These are phyloP conservation scores for Alexandromys fortis DNA, from an alignment of 2,113 vertebrate genomes.

Conservation along the genomic window DNA sequence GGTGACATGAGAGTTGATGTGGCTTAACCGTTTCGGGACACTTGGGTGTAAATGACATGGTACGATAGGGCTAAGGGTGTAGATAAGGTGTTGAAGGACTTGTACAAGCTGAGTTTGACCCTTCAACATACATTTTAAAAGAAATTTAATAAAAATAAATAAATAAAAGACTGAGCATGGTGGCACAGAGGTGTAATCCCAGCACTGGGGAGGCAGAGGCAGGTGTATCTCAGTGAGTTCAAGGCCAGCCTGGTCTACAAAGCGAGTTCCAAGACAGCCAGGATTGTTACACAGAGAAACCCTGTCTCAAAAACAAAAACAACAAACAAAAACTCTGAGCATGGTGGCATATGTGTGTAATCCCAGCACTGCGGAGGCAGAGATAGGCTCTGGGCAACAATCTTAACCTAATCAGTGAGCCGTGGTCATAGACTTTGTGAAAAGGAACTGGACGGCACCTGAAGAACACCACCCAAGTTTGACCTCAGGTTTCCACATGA, in stretches of 20 bases:
- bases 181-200: no score
- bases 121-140: not conserved
- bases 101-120: not conserved
- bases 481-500: not conserved
- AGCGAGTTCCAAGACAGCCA: no score
- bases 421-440: no score
- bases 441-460: not conserved
- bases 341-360: not conserved
- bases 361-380: not conserved
- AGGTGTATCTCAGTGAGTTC: no score
- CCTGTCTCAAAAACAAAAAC: no score
- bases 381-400: not conserved
- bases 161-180: not conserved
- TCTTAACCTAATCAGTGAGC: not conserved
- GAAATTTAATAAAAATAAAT: not conserved
- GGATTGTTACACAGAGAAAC: no score
- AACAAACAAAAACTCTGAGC: not conserved
- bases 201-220: no score
- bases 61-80: not conserved
- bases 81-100: not conserved
- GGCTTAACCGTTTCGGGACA: not conserved
- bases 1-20: not conserved
- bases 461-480: not conserved
- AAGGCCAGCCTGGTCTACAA: no score
- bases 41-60: not conserved